These are phyloP conservation scores for Ormyrus pomaceus DNA, from an alignment of 2,888 invertebrate species.

Conservation along the genomic window DNA sequence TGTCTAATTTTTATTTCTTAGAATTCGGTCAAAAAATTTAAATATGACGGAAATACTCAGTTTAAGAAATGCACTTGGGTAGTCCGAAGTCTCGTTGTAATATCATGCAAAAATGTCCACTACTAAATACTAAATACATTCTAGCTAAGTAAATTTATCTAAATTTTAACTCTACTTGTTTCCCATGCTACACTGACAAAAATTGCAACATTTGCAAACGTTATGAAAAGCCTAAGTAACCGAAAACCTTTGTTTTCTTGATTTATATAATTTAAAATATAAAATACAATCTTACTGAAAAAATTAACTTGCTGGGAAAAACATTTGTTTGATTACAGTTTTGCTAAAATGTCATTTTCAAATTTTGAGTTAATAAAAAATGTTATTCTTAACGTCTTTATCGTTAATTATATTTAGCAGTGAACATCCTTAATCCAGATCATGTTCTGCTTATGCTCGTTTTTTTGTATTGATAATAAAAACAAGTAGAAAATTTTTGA, in stretches of 20 bases:
- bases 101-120: slow-evolving; percentile 51
- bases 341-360: background rate
- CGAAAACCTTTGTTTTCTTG: background rate
- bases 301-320: slow-evolving; percentile 3
- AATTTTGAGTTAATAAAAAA: no score
- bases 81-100: slow-evolving; percentile 33
- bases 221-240: background rate
- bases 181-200: background rate
- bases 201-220: background rate
- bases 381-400: no score
- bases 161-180: background rate
- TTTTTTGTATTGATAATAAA: slow-evolving; percentile 12
- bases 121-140: slow-evolving; percentile 41
- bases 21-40: slow-evolving; percentile 14
- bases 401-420: slow-evolving; percentile 51
- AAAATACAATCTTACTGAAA: slow-evolving; percentile 12
- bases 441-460: slow-evolving; percentile 12
- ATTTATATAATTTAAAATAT: no score
- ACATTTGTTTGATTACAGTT: slow-evolving; percentile 2
- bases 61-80: slow-evolving; percentile 48
- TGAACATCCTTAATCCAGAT: slow-evolving; percentile 44
- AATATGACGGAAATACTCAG: slow-evolving; percentile 5
- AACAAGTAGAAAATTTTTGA: slow-evolving; percentile 33
- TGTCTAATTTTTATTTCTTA: slow-evolving; percentile 3
- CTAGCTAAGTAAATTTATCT: background rate